Base-by-base conservation (phyloP, 2,888 invertebrate genomes). In the Carabus problematicus region DNA sequence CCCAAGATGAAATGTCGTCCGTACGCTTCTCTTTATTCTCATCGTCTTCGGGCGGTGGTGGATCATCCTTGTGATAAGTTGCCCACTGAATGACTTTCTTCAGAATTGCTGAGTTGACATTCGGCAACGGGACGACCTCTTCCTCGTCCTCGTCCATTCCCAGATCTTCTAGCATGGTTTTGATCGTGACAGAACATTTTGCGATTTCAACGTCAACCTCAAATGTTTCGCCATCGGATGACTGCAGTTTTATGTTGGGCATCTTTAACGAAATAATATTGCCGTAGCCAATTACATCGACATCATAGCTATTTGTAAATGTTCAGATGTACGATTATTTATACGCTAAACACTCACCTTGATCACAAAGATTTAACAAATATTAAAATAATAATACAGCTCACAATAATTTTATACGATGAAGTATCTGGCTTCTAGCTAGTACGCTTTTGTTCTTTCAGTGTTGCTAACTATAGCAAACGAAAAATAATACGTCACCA, bases 1-100 rank as follows among this genome's bases (percentile, higher is more conserved):
- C 99, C 99, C 99, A 99, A 0, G 96, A 95, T 19, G 95, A 95
- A 74, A 99, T 99, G 79, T 99, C 98, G 80, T 99, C 98, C 0
- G 98, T 98, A n/a, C 98, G 86, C 78, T 98, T 98, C 79, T 97
- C 97, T 81, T 95, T 95, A 81, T 95, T 96, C 80, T 98, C 98
- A 78, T 98, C 97, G 77, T 99, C 98, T 82, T 97, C 97, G 8
- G 96, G 93, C 76, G 95, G 91, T 68, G 96, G 94, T 19, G 97
- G 95, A 81, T 99, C 98, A 78, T 99, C 93, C 83, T 95, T 95
- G 80, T 96, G 95, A 76, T 94, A 95, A 0, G 93, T 94, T 0
- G 95, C 94, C 95, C 95, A 95, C 73, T 94, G 93, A 72, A 95
- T 91, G 0, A 94, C 97, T 84, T 98, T 98, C 75, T 93, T 93